phyloP scores from a whole-genome alignment of 2,797 vertebrate species.

The Sternarchorhynchus goeldii region DNA sequence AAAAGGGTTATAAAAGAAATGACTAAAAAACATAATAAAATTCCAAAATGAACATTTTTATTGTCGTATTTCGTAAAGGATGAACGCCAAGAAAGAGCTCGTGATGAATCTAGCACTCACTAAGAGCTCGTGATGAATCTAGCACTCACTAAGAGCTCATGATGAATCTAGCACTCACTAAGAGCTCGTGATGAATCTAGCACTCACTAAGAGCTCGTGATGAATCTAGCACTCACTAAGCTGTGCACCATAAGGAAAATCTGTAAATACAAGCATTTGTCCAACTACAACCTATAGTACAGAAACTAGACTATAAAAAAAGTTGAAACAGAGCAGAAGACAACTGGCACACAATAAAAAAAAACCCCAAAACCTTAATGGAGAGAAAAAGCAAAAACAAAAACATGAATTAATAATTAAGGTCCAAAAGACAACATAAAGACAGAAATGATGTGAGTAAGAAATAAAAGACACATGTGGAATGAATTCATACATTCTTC shows the following conservation, averaged over 20 bases:
- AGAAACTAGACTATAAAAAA: slow-evolving; percentile 67
- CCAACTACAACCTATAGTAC: slow-evolving; percentile 76
- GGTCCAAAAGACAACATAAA: slow-evolving; percentile 10
- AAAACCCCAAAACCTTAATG: slow-evolving; percentile 68
- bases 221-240: slow-evolving; percentile 77
- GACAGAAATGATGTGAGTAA: slow-evolving; percentile 45
- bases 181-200: slow-evolving; percentile 75
- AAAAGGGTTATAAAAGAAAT: slow-evolving; percentile 61
- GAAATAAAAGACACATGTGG: slow-evolving; percentile 64
- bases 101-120: slow-evolving; percentile 76
- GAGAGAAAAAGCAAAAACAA: slow-evolving; percentile 42
- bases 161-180: slow-evolving; percentile 67
- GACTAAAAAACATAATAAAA: slow-evolving; percentile 76
- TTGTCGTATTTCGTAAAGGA: slow-evolving; percentile 80
- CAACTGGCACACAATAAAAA: slow-evolving; percentile 58
- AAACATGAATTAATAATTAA: slow-evolving; percentile 56
- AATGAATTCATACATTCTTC: slow-evolving; percentile 74
- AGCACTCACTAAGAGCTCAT: slow-evolving; percentile 65
- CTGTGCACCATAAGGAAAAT: slow-evolving; percentile 78
- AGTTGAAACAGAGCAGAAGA: slow-evolving; percentile 50
- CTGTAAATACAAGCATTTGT: slow-evolving; percentile 79
- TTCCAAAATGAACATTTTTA: slow-evolving; percentile 80
- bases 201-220: slow-evolving; percentile 68
- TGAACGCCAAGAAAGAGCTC: slow-evolving; percentile 82
- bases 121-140: slow-evolving; percentile 55